phyloP scores from a whole-genome alignment of 2,113 vertebrate genomes.

The Vulpes ferrilata region DNA sequence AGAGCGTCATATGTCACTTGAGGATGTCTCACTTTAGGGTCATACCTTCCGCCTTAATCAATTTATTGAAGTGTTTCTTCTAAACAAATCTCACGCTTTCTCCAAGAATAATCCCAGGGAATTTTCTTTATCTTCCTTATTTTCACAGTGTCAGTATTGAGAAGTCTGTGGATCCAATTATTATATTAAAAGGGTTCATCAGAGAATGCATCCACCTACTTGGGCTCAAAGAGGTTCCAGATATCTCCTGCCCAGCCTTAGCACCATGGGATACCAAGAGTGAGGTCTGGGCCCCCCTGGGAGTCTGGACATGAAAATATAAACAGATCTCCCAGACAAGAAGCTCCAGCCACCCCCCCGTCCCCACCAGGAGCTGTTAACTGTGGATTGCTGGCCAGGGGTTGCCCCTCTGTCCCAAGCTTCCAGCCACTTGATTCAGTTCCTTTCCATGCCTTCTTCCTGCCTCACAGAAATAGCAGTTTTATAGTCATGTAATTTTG shows the following conservation, averaged over 20 bases:
- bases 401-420: not conserved
- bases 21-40: not conserved
- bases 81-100: not conserved
- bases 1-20: not conserved
- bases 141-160: not conserved
- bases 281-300: conserved; percentile 22
- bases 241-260: not conserved
- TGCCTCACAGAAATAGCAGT: not conserved
- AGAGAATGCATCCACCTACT: not conserved
- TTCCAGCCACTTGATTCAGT: not conserved
- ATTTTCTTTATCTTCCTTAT: not conserved
- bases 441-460: not conserved
- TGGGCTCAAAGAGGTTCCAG: not conserved
- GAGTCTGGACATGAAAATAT: conserved; percentile 61
- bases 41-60: not conserved
- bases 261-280: not conserved
- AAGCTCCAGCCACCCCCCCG: not conserved
- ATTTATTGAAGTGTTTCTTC: conserved; percentile 30
- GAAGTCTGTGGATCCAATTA: not conserved
- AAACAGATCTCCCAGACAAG: conserved; percentile 54
- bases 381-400: not conserved
- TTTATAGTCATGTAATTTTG: conserved; percentile 22
- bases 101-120: conserved; percentile 37
- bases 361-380: not conserved
- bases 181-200: not conserved